phyloP scores from a whole-genome alignment of 2,113 vertebrate species.

The Leptocoma aspasia region DNA sequence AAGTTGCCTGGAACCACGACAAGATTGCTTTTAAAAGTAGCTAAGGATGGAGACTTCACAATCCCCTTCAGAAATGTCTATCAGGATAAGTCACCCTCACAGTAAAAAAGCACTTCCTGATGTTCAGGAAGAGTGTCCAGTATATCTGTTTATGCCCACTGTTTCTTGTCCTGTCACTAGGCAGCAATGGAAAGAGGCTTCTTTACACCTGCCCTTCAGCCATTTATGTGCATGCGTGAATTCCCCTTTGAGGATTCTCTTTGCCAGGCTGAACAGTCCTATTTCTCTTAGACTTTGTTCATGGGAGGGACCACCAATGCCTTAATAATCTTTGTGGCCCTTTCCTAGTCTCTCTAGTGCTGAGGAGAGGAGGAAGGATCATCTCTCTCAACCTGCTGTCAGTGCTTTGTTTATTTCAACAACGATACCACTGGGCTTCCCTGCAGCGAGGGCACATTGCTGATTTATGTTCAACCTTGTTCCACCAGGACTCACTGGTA shows the following conservation, averaged over 20 bases:
- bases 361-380: not conserved
- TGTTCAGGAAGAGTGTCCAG: not conserved
- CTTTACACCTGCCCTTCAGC: not conserved
- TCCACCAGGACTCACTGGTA: not conserved
- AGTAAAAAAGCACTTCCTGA: not conserved
- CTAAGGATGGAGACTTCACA: not conserved
- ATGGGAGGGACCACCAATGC: not conserved
- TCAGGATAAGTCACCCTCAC: not conserved
- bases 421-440: not conserved
- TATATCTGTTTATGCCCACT: not conserved
- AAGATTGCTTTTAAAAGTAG: not conserved
- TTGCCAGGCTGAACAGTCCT: not conserved
- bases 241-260: not conserved
- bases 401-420: not conserved
- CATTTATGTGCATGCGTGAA: not conserved
- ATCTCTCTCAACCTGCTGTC: not conserved
- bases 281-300: not conserved
- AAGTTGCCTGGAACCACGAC: not conserved
- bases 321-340: not conserved
- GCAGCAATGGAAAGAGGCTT: not conserved
- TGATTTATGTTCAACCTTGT: not conserved
- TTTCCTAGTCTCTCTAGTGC: not conserved
- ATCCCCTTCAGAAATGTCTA: rapidly evolving
- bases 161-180: not conserved
- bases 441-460: not conserved